Conservation (phyloP, 2,113 vertebrate species). For the Sminthopsis crassicaudata region DNA sequence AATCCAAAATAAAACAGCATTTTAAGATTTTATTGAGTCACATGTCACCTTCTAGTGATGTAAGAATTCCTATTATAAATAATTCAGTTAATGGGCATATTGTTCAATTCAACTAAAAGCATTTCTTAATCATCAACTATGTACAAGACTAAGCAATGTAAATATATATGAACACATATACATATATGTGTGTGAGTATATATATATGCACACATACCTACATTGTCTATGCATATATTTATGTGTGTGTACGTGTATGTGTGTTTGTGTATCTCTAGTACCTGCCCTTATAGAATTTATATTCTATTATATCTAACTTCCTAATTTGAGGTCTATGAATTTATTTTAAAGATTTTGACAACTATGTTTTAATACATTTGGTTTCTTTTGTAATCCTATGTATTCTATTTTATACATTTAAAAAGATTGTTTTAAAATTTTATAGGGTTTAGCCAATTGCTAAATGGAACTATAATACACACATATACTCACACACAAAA, state of each 20-base stretch:
- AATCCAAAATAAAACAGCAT: neutral
- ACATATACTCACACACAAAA: neutral
- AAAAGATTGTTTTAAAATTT: neutral
- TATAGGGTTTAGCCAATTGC: neutral
- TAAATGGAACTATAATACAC: no score
- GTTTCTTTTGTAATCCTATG: neutral
- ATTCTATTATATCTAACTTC: neutral
- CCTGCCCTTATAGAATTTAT: neutral
- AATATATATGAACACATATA: neutral
- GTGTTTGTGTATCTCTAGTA: neutral
- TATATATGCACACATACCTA: no score
- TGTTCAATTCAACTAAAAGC: neutral
- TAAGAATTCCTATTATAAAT: neutral
- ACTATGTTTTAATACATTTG: neutral
- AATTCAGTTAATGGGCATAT: neutral
- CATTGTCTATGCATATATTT: no score
- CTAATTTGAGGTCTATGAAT: neutral
- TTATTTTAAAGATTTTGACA: neutral
- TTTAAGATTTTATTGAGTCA: neutral
- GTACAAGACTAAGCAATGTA: neutral
- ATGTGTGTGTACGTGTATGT: no score
- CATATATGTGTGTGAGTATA: no score
- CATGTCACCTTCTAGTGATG: neutral
- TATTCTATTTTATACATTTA: neutral
- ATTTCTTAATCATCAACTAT: neutral